These are phyloP conservation scores for Aeoliscus strigatus DNA, from an alignment of 2,797 vertebrate genomes.

Conservation along the genomic window DNA sequence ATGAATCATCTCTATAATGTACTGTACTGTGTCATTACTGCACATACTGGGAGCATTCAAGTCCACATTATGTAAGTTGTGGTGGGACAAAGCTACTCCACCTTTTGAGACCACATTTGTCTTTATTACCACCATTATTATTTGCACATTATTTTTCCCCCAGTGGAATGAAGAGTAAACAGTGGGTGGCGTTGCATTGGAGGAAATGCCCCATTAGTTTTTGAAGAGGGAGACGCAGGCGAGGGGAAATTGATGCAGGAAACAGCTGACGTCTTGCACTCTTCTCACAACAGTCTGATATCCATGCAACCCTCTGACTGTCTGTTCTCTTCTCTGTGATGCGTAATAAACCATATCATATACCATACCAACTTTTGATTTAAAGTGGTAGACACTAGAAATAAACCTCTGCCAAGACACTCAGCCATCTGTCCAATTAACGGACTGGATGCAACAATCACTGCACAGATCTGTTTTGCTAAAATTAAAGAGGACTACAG, in stretches of 20 bases:
- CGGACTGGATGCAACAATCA: no score
- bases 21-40: no score
- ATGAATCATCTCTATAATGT: no score
- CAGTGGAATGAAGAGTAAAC: conserved; percentile 56
- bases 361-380: no score
- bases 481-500: no score
- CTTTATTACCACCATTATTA: conserved; percentile 34
- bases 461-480: no score
- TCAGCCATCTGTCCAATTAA: no score
- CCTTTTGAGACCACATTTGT: conserved; percentile 23
- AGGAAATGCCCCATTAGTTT: conserved; percentile 80
- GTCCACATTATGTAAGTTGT: neutral
- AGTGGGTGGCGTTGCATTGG: conserved; percentile 73
- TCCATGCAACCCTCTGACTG: conserved; percentile 2
- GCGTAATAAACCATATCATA: no score
- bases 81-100: neutral
- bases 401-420: no score
- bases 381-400: no score
- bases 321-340: no score
- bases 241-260: conserved; percentile 43
- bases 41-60: no score
- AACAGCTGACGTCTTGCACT: conserved; percentile 40
- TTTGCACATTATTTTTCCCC: conserved; percentile 39
- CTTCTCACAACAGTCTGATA: conserved; percentile 9
- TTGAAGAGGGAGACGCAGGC: conserved; percentile 24